Evolutionary conservation across 2,888 invertebrate species (phyloP), one percentile per base, ranked within the genome.

Genomic region (Biston stratarius): DNA sequence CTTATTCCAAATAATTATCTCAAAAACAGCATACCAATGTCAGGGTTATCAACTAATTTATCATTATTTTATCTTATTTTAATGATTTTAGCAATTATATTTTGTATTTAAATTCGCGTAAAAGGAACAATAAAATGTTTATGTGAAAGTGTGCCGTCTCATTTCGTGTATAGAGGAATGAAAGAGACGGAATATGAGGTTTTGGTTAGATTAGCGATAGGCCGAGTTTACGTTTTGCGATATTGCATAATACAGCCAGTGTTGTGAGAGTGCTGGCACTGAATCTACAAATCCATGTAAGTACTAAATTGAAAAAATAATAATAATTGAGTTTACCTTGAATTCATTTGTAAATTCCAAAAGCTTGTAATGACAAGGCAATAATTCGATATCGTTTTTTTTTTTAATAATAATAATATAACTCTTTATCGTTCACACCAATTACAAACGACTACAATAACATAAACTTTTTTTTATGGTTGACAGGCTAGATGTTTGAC

Each of bases 21-120:
- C 14, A 63, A 69, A n/a, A n/a, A 63, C n/a, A 58, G 40, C 40
- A 53, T 48, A 56, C 61, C 66, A 72, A 67, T 73, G 70, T 70
- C 69, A 69, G 69, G 74, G 74, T 73, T 76, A 75, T 75, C 74
- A 63, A 48, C 3, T 6, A 40, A 64, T 69, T 52, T 63, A 69
- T 71, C 64, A 65, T 64, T 36, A 34, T 15, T 57, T 61, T 51
- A 59, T 59, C 56, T 57, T 45, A 64, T 58, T 45, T 36, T 45
- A 42, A 44, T 63, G 40, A 55, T 7, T 49, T 34, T 34, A 1
- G 9, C 60, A 53, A 58, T 69, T 48, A 45, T 15, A 14, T 49
- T 47, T 51, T 15, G 47, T 53, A 66, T 47, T 44, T 59, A 53
- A 33, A 42, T 42, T 55, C 40, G 33, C 24, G n/a, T 33, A 53